These are phyloP conservation scores for Tetragonula clypearis DNA, from an alignment of 1,140 invertebrate genomes.

Conservation along the genomic window DNA sequence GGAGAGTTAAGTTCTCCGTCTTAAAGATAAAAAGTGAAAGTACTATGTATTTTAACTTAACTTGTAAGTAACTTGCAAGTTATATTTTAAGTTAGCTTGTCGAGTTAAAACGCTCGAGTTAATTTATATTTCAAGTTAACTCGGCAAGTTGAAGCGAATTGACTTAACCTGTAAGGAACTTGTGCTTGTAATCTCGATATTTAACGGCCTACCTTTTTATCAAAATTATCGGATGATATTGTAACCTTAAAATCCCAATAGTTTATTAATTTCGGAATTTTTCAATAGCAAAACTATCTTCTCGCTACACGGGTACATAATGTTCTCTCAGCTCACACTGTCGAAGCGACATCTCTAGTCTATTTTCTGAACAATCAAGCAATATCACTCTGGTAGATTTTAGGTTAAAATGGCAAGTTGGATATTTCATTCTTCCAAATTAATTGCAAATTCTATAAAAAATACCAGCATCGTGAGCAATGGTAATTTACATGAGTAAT, in stretches of 20 bases:
- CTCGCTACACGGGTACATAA: neutral
- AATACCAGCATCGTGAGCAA: neutral
- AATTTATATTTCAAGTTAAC: too few relatives aligned
- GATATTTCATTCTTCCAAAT: neutral
- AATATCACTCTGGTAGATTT: too few relatives aligned
- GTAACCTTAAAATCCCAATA: neutral
- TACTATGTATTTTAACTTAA: too few relatives aligned
- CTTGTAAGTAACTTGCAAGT: too few relatives aligned
- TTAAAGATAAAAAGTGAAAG: too few relatives aligned
- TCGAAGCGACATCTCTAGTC: neutral
- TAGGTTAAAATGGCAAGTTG: constrained; percentile 28
- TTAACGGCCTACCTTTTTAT: neutral
- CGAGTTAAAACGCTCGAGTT: too few relatives aligned
- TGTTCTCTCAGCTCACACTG: neutral
- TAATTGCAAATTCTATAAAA: constrained; percentile 11
- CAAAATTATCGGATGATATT: neutral
- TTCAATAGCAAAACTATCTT: neutral
- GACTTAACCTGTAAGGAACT: neutral
- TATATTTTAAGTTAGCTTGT: too few relatives aligned
- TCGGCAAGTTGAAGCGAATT: too few relatives aligned
- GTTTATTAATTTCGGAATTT: neutral
- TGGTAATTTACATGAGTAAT: constrained; percentile 24
- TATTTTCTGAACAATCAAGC: neutral
- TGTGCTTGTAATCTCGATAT: neutral
- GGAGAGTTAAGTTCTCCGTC: too few relatives aligned